Evolutionary conservation across 2,888 invertebrate species (phyloP), one percentile per base, ranked within the genome.

Genomic region (Biston stratarius): DNA sequence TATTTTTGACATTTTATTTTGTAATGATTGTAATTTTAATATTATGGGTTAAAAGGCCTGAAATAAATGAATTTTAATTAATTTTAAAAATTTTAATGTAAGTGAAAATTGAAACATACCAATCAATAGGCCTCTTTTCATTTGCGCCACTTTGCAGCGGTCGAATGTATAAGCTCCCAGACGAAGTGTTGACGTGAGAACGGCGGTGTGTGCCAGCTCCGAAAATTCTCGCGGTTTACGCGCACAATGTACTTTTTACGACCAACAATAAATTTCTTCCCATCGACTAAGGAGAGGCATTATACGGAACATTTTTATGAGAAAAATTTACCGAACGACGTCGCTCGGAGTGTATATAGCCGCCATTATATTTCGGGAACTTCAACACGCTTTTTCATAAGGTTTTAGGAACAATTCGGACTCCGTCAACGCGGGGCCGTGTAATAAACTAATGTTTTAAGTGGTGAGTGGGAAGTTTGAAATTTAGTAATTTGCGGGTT

Each of bases 181-280:
- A 80, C 77, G 73, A 66, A 79, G 81, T 78, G 86, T 83, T 78
- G 83, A 85, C 83, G 83, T 83, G 86, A 73, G 79, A 84, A 86
- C 77, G 70, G 74, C 56, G 73, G 71, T 74, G 74, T 78, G 74
- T 76, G 79, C 71, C 75, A 74, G 77, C 80, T 78, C 77, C 78
- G 74, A 59, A 86, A 83, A 78, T 81, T 82, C 79, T 65, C 80
- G 80, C 77, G 84, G 84, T 84, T 85, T 86, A 79, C 79, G 80
- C 80, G 75, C 78, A 78, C 83, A 79, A 85, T 84, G 83, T 87
- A 83, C 83, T 84, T 88, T 89, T 89, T 89, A 89, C 85, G 87
- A 84, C 77, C 79, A 73, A 81, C 85, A 84, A 88, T 89, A 89
- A 89, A 87, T 89, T 88, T 87, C 83, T 77, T 80, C 85, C 84